phyloP scores from a whole-genome alignment of 2,797 vertebrate genomes.

The Sparus aurata region DNA sequence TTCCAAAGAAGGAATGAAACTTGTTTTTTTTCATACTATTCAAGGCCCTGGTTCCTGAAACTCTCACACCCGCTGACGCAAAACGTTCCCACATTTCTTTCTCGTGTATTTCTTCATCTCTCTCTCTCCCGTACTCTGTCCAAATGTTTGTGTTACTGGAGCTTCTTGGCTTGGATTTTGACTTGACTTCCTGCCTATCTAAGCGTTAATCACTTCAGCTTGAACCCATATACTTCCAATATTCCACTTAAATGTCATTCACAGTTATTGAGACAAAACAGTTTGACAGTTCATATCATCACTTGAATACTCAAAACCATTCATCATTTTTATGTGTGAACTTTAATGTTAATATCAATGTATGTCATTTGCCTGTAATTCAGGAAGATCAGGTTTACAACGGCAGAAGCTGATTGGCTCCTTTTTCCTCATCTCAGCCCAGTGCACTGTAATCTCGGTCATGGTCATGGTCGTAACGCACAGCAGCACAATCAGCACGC shows the following conservation, averaged over 20 bases:
- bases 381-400: not conserved
- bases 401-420: not conserved
- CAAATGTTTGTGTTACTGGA: conserved; percentile 11
- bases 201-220: not conserved
- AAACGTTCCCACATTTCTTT: conserved; percentile 2
- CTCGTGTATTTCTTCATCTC: not conserved
- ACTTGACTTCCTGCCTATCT: not conserved
- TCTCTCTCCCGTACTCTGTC: not conserved
- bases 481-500: not conserved
- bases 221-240: not conserved
- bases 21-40: not conserved
- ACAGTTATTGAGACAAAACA: not conserved
- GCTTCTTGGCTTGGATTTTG: not conserved
- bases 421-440: not conserved
- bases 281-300: not conserved
- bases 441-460: not conserved
- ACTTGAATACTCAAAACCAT: not conserved
- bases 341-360: not conserved
- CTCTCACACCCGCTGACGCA: not conserved
- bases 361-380: not conserved
- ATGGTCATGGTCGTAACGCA: too few relatives aligned
- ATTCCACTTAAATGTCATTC: not conserved
- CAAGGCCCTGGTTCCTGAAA: not conserved
- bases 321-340: not conserved
- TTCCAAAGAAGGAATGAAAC: not conserved